A percentile compares a stretch with the other conserved stretches of the same genome.
phyloP scores from a whole-genome alignment of 2,888 invertebrate species.

The Ophioninae sp. region DNA sequence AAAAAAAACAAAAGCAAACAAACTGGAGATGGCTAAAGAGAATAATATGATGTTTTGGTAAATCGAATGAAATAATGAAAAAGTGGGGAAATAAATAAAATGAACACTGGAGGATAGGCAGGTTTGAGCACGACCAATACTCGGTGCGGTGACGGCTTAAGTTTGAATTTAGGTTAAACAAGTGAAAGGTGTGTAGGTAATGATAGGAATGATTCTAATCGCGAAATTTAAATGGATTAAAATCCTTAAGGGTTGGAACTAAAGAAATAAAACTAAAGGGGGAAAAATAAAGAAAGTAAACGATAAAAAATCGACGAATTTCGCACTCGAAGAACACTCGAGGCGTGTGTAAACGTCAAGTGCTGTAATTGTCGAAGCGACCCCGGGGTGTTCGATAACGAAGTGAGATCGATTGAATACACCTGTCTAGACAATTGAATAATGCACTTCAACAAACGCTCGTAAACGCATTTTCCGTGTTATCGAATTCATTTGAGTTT shows the following conservation, averaged over 20 bases:
- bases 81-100: no score
- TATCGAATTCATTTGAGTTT: slow-evolving; percentile 22
- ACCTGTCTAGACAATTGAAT: slow-evolving; percentile 41
- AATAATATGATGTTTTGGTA: no score
- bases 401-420: slow-evolving; percentile 37
- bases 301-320: background rate
- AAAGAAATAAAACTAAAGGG: background rate
- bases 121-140: no score
- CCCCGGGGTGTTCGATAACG: slow-evolving; percentile 17
- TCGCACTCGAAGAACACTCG: background rate
- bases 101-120: no score
- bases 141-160: no score
- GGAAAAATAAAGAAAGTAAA: background rate
- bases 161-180: no score
- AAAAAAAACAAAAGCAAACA: background rate
- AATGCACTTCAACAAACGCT: slow-evolving; percentile 23
- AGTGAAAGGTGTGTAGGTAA: no score
- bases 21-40: background rate
- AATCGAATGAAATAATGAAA: no score
- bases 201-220: no score
- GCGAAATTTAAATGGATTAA: no score
- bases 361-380: slow-evolving; percentile 11
- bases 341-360: slow-evolving; percentile 8
- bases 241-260: no score
- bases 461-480: slow-evolving; percentile 19